Base-by-base conservation (phyloP, 2,113 vertebrate genomes). In the Oophaga pumilio region DNA sequence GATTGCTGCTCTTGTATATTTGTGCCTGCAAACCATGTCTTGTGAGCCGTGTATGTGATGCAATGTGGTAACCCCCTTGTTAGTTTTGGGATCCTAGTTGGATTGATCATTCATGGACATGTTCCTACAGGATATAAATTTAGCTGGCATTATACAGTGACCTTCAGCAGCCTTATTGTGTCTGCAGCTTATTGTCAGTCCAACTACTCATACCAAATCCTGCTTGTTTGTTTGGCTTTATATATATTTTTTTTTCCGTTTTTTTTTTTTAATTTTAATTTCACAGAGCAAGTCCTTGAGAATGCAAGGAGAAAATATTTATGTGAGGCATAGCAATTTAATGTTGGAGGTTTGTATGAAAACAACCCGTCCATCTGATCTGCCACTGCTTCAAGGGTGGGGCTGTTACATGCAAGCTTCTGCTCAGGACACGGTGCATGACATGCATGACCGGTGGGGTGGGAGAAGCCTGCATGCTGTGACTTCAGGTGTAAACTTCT, bases 321-420 rank as follows among this genome's bases (percentile, higher is more conserved):
- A 99, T 99, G 97, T 99, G 97, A 98, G 98, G 96, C 98, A 99
- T 98, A 99, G 98, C 98, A 99, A 99, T 98, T 98, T 99, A 98
- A 99, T 99, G 98, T 98, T 99, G 97, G 98, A 99, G 98, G 98
- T 99, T 98, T 95, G 98, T 99, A 99, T 93, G 85, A 93, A 83
- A 83, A 90, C 89, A 90, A 90, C 93, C 84, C 93, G 81, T 93
- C 95, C 92, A 96, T 77, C 92, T 90, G 90, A 92, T 95, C 95
- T 96, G 96, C 93, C 93, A 60, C 94, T 89, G 95, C 95, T 95
- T 93, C 94, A 91, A 89, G 92, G 93, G 89, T 87, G 12, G 68
- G 92, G 93, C 93, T 95, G 93, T 94, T 95, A 96, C 97, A 94
- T 93, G 95, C 95, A 95, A 94, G 95, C 97, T 97, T 93, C 92